Conservation (phyloP, 1,140 invertebrate species). For the Araneus ventricosus region DNA sequence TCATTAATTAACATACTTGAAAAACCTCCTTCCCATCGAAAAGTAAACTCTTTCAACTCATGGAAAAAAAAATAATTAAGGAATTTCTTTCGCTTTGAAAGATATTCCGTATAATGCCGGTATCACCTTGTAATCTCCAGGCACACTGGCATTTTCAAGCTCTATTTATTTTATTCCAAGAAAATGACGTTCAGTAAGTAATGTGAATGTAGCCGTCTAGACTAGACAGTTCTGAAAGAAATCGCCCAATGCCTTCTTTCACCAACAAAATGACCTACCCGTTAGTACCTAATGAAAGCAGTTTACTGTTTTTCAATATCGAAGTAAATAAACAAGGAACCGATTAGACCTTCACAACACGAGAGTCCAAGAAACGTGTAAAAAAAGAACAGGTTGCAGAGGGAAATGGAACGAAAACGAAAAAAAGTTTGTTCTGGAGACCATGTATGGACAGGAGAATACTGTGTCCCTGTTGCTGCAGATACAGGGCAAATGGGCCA, state of each 20-base stretch:
- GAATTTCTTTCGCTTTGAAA: too few relatives aligned
- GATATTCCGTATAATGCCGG: not conserved
- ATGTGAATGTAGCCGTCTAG: not conserved
- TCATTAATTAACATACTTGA: too few relatives aligned
- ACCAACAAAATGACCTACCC: not conserved
- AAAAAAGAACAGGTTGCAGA: conserved; percentile 27
- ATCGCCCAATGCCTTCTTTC: not conserved
- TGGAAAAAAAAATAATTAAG: too few relatives aligned
- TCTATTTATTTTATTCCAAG: not conserved
- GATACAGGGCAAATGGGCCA: conserved; percentile 60
- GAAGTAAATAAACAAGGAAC: conserved; percentile 26
- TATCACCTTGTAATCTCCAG: not conserved
- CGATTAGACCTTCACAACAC: conserved; percentile 4
- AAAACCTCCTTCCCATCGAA: too few relatives aligned
- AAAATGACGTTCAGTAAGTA: not conserved
- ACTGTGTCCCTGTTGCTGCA: conserved; percentile 52
- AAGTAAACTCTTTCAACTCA: too few relatives aligned
- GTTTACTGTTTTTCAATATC: not conserved
- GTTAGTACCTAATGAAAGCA: not conserved
- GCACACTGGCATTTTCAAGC: not conserved
- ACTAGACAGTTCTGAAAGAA: not conserved
- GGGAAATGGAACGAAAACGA: not conserved
- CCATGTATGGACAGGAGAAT: conserved; percentile 63
- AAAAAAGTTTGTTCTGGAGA: conserved; percentile 41
- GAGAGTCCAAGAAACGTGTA: conserved; percentile 7